Conservation (phyloP, 1,140 invertebrate genomes). For the Habropoda laboriosa region DNA sequence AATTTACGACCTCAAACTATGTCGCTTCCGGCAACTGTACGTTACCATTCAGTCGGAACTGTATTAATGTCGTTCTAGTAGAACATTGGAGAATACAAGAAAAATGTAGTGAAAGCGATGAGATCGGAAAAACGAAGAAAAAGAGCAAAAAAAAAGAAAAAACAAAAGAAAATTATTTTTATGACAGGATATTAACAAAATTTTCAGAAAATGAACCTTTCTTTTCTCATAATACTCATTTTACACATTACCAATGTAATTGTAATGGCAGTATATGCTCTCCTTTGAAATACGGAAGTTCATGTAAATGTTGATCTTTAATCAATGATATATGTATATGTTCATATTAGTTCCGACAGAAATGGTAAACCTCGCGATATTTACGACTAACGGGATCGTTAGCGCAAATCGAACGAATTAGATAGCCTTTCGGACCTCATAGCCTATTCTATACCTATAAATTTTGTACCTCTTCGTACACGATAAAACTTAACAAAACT, state of each 20-base stretch:
- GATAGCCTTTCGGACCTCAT: conserved; percentile 70
- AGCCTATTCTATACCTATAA: conserved; percentile 70
- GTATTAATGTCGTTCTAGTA: background rate
- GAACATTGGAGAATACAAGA: background rate
- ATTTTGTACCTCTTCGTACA: conserved; percentile 74
- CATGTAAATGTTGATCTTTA: background rate
- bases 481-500: conserved; percentile 49
- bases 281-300: background rate
- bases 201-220: background rate
- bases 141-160: too few relatives aligned
- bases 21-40: too few relatives aligned
- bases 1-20: too few relatives aligned
- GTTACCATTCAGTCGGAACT: background rate
- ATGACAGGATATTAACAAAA: background rate
- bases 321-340: background rate
- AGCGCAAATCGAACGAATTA: conserved; percentile 59
- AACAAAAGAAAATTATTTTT: background rate
- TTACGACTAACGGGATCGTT: conserved; percentile 31
- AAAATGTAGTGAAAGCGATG: background rate
- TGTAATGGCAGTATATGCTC: background rate
- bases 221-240: background rate
- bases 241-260: background rate
- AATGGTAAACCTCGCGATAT: background rate
- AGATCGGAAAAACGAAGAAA: too few relatives aligned
- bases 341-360: background rate